Percentiles rank a stretch among this genome's conserved stretches.
Evolutionary conservation across 2,888 invertebrate genomes (phyloP).

Genomic region (Chrysolina americana): DNA sequence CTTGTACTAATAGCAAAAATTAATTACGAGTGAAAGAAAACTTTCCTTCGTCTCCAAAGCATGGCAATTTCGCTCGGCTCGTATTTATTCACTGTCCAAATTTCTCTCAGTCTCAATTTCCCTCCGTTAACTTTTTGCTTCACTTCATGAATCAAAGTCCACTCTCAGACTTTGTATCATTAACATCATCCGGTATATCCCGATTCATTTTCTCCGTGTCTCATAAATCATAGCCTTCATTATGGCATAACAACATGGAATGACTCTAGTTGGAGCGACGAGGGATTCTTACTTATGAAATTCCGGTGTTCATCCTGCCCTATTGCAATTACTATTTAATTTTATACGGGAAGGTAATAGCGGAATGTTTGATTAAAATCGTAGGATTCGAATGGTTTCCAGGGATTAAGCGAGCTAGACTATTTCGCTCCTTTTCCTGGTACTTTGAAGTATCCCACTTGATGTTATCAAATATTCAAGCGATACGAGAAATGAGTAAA

Average conservation of each 20-base stretch:
- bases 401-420: neutral
- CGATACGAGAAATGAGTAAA: no score
- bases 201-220: constrained; percentile 20
- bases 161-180: constrained; percentile 9
- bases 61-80: neutral
- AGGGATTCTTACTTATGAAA: constrained; percentile 5
- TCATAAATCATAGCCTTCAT: constrained; percentile 16
- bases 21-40: no score
- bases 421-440: neutral
- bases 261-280: neutral
- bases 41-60: no score
- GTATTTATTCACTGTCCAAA: constrained; percentile 11
- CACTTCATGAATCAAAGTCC: constrained; percentile 17
- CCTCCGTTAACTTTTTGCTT: constrained; percentile 9
- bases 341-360: neutral
- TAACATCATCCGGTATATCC: constrained; percentile 9
- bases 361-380: neutral
- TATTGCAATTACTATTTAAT: neutral
- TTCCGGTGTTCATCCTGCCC: neutral
- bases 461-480: neutral
- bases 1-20: no score
- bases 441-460: neutral
- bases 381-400: neutral
- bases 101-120: constrained; percentile 9
- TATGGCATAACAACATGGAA: neutral